Evolutionary conservation across 2,888 invertebrate genomes (phyloP).

Genomic region (Harpagoxenus sublaevis): DNA sequence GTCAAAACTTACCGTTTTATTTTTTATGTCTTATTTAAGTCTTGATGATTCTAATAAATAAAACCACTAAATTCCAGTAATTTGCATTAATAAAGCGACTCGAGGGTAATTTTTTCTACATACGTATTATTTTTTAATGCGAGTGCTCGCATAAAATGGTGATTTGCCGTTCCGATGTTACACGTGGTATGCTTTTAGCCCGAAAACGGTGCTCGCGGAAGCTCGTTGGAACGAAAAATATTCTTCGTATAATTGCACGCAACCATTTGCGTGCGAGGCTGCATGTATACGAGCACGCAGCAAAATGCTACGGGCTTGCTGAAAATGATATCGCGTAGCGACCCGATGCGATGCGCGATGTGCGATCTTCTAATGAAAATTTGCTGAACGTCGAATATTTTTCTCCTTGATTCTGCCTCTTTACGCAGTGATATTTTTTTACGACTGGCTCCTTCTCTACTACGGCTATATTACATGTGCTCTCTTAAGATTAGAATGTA

Average conservation of each 20-base stretch:
- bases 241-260: constrained; percentile 58
- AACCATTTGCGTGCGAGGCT: constrained; percentile 30
- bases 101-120: not conserved
- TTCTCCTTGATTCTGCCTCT: constrained; percentile 15
- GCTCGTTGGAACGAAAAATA: constrained; percentile 59
- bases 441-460: not conserved
- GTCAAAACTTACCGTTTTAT: not conserved
- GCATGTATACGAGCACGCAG: not conserved
- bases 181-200: constrained; percentile 41
- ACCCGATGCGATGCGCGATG: constrained; percentile 6
- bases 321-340: constrained; percentile 58
- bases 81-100: constrained; percentile 9
- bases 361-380: constrained; percentile 43
- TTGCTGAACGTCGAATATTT: constrained; percentile 29
- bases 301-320: constrained; percentile 24
- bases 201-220: constrained; percentile 21
- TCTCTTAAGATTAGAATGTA: constrained; percentile 30
- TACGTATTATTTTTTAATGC: constrained; percentile 37
- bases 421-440: constrained; percentile 11
- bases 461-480: constrained; percentile 7
- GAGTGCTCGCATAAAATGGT: not conserved
- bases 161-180: constrained; percentile 22
- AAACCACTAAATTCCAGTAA: constrained; percentile 2
- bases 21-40: not conserved
- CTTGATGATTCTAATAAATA: constrained; percentile 13